Conservation (phyloP, 2,113 vertebrate species). For the Forbesichthys papilliferus region DNA sequence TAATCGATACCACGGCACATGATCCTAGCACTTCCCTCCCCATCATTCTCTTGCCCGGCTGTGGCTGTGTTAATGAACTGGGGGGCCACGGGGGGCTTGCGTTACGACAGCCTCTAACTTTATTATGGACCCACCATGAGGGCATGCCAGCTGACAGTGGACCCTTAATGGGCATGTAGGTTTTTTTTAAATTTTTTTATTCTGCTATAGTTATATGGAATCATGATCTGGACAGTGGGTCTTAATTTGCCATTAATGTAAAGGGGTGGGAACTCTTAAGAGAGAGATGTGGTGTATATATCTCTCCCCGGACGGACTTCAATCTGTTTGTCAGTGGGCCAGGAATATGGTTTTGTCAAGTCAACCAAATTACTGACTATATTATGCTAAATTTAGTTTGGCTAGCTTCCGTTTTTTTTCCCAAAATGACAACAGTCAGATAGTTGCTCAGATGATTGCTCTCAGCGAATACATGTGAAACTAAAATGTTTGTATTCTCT, state of each 20-base stretch:
- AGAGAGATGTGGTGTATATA: background rate
- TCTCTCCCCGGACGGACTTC: conserved; percentile 27
- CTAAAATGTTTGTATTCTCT: background rate
- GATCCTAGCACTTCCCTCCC: conserved; percentile 5
- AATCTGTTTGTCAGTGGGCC: conserved; percentile 1
- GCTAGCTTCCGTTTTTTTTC: too few relatives aligned
- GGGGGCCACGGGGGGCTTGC: conserved; percentile 53
- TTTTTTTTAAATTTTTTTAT: conserved; percentile 11
- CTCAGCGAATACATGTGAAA: background rate
- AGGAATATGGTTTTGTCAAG: conserved; percentile 5
- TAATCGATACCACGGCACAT: conserved; percentile 59
- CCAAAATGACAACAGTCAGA: too few relatives aligned
- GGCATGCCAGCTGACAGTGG: conserved; percentile 55
- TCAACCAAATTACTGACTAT: background rate
- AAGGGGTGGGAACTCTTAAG: conserved; percentile 34
- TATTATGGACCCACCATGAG: conserved; percentile 58
- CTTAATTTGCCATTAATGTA: conserved; percentile 64
- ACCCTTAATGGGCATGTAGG: conserved; percentile 61
- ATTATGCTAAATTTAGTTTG: background rate
- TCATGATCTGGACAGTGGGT: conserved; percentile 49
- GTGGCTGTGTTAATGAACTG: conserved; percentile 68
- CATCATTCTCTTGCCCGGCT: conserved; percentile 42
- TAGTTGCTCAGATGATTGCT: background rate
- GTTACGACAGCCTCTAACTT: conserved; percentile 67
- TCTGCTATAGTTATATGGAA: conserved; percentile 55